phyloP scores from a whole-genome alignment of 2,888 invertebrate genomes.

The Drosophila macrospina region DNA sequence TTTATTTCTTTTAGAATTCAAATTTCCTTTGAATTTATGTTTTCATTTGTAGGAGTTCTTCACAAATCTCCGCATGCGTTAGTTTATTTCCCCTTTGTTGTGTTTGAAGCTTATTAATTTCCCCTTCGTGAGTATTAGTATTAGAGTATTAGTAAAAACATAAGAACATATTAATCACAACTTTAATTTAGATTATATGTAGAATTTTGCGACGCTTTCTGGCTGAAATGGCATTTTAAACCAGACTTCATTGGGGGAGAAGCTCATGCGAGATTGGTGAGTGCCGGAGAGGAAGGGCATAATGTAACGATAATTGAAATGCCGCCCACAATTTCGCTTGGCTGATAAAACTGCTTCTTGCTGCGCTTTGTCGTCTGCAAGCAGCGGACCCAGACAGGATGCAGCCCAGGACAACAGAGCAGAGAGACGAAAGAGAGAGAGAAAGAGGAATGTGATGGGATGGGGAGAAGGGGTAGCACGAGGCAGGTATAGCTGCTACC shows the following conservation, averaged over 20 bases:
- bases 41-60: too few species aligned
- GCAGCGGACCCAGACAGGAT: constrained; percentile 37
- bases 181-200: neutral
- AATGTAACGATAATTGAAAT: constrained; percentile 49
- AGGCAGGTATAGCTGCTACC: neutral
- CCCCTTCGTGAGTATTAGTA: too few species aligned
- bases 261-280: neutral
- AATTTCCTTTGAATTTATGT: too few species aligned
- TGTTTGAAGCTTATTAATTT: too few species aligned
- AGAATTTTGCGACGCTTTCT: neutral
- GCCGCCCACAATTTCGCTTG: constrained; percentile 44
- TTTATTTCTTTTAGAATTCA: too few species aligned
- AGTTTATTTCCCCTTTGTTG: too few species aligned
- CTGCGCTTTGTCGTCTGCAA: constrained; percentile 27
- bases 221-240: too few species aligned
- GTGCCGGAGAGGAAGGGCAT: constrained; percentile 16
- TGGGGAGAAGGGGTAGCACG: too few species aligned
- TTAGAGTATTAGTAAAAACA: too few species aligned
- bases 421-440: neutral
- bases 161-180: too few species aligned
- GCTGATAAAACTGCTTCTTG: constrained; percentile 32
- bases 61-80: too few species aligned
- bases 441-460: neutral
- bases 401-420: neutral
- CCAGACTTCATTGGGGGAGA: too few species aligned